A percentile compares a stretch with the other conserved stretches of the same genome.
These are phyloP conservation scores for Dusona sp. DNA, from an alignment of 2,888 invertebrate species.

Conservation along the genomic window DNA sequence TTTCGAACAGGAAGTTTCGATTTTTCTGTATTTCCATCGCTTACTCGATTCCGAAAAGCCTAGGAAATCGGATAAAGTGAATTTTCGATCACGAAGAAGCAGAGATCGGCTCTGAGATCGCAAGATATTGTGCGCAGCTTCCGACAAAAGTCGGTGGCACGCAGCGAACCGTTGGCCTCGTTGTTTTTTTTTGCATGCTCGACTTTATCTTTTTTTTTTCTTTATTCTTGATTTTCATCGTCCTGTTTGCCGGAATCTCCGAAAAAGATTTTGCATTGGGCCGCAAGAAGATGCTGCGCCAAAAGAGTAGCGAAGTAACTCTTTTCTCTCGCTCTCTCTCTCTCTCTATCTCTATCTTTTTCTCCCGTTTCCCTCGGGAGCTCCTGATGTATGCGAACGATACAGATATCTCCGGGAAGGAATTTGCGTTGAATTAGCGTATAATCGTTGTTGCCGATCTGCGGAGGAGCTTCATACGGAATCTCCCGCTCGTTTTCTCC, in stretches of 20 bases:
- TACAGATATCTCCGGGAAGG: conserved; percentile 83
- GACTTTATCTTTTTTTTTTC: conserved; percentile 1
- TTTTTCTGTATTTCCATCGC: neutral
- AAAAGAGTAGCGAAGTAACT: conserved; percentile 54
- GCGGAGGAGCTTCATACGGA: conserved; percentile 79
- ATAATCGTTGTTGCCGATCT: conserved; percentile 84
- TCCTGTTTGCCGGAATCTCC: conserved; percentile 43
- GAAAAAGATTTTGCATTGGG: conserved; percentile 43
- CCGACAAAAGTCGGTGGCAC: conserved; percentile 7
- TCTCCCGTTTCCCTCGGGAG: conserved; percentile 59
- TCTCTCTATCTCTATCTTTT: conserved; percentile 49
- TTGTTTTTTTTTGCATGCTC: conserved; percentile 19
- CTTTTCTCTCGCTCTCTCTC: conserved; percentile 50
- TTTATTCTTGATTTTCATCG: conserved; percentile 29
- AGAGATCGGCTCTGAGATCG: conserved; percentile 70
- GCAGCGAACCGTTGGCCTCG: conserved; percentile 9
- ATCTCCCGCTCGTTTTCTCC: conserved; percentile 78
- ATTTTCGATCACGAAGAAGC: conserved; percentile 16
- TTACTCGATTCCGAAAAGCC: neutral
- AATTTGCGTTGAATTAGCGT: conserved; percentile 85
- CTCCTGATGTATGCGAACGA: conserved; percentile 82
- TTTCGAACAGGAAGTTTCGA: no score
- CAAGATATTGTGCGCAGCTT: conserved; percentile 32
- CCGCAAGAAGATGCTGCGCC: conserved; percentile 53
- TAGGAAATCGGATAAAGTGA: neutral